Evolutionary conservation across 2,888 invertebrate genomes (phyloP).

Genomic region (Cerastoderma edule): DNA sequence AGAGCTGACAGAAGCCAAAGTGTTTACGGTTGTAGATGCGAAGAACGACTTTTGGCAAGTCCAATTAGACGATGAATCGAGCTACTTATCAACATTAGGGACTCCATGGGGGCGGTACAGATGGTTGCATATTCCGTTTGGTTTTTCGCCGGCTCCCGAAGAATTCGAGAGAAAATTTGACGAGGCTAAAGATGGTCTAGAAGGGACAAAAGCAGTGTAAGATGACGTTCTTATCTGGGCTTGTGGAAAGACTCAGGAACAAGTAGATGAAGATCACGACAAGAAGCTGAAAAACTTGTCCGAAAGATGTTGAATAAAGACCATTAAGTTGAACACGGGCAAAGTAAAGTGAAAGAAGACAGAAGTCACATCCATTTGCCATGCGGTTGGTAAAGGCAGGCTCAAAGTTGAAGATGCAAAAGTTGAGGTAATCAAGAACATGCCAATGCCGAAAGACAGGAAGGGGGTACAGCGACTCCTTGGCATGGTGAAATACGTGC

Average conservation of each 20-base stretch:
- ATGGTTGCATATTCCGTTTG: constrained; percentile 43
- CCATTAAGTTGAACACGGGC: constrained; percentile 34
- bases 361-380: constrained; percentile 28
- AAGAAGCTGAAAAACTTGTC: constrained; percentile 16
- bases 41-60: constrained; percentile 42
- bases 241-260: constrained; percentile 16
- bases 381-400: constrained; percentile 10
- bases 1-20: constrained; percentile 36
- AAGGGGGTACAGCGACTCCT: constrained; percentile 26
- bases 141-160: constrained; percentile 47
- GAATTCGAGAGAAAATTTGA: constrained; percentile 32
- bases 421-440: constrained; percentile 27
- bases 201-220: constrained; percentile 20
- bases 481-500: constrained; percentile 36
- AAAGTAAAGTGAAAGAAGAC: constrained; percentile 23
- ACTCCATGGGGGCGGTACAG: constrained; percentile 43
- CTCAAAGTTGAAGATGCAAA: constrained; percentile 30
- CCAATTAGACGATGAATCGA: constrained; percentile 28
- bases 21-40: constrained; percentile 39
- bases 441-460: constrained; percentile 21
- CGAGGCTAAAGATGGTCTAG: constrained; percentile 35
- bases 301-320: constrained; percentile 16
- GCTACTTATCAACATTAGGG: constrained; percentile 42
- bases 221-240: constrained; percentile 45
- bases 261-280: constrained; percentile 30